phyloP scores from a whole-genome alignment of 2,113 vertebrate species.

The Leuciscus idus region DNA sequence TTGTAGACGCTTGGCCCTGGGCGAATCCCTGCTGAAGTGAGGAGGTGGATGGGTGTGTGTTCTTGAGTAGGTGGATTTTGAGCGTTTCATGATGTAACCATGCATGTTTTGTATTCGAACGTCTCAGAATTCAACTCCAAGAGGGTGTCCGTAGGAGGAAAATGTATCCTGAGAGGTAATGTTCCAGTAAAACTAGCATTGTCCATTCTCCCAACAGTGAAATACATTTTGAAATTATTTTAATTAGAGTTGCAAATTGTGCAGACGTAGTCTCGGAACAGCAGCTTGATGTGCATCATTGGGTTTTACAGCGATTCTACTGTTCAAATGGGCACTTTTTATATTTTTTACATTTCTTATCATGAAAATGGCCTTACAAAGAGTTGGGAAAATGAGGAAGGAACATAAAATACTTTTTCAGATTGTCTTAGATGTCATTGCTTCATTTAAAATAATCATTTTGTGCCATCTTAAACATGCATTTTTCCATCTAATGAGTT shows the following conservation, averaged over 20 bases:
- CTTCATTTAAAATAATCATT: neutral
- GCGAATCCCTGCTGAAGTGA: constrained; percentile 14
- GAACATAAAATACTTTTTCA: neutral
- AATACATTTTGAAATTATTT: constrained; percentile 42
- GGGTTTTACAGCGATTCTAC: constrained; percentile 4
- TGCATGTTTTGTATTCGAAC: constrained; percentile 8
- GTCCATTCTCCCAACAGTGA: constrained; percentile 35
- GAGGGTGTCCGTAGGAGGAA: neutral
- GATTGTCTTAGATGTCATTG: neutral
- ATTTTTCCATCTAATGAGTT: neutral
- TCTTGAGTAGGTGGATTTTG: constrained; percentile 22
- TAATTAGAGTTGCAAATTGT: constrained; percentile 27
- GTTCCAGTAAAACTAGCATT: constrained; percentile 2
- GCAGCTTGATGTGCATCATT: neutral
- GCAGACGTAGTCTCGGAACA: neutral
- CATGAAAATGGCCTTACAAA: neutral
- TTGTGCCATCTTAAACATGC: neutral
- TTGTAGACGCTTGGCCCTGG: constrained; percentile 23
- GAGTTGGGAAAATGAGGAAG: neutral
- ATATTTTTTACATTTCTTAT: neutral
- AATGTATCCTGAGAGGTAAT: constrained; percentile 20
- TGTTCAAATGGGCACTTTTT: neutral
- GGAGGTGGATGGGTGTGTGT: constrained; percentile 23
- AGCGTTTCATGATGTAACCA: neutral
- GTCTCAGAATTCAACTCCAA: constrained; percentile 5